Base-by-base conservation (phyloP, 2,888 invertebrate species). In the Volucella bombylans region DNA sequence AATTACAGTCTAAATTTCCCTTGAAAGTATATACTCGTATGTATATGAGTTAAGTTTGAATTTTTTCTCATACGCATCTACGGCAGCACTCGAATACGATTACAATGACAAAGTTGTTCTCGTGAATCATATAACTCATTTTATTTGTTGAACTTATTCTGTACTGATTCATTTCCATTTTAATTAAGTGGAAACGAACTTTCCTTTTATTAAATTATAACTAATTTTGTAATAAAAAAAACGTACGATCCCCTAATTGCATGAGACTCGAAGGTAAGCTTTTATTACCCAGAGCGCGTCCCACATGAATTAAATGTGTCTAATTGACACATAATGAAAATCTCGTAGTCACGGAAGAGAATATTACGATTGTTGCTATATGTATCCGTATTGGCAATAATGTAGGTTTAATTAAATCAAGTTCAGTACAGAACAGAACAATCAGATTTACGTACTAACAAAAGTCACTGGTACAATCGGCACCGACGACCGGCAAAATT, bases 221-320 rank as follows among this genome's bases (percentile, higher is more conserved):
- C 50, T 14, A 43, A 8, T 12, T 41, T 39, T 47, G 74, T 15
- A 55, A 43, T 67, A 55, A 62, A 67, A 59, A 52, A n/a, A 50
- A 39, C 3, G 3, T 4, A 15, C 43, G 15, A 38, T 47, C 23
- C 41, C 23, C 47, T 71, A 76, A 74, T 69, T 81, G 50, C 45
- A 64, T 59, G 18, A 18, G 39, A 39, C 57, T 45, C 38, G 55
- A 81, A 74, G 23, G 74, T 64, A 69, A 65, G 2, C 10, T 65
- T 79, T 59, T 71, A 59, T 52, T 52, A 61, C 54, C 1, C 43
- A 45, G 12, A 57, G 43, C 31, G 6, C 52, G 76, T 71, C 71
- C 71, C 82, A 41, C 76, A 76, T 71, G 71, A 61, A n/a, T 47
- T 39, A 23, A 18, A 64, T 41, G 59, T 67, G 50, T 67, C 54